A percentile compares a stretch with the other conserved stretches of the same genome.
phyloP scores from a whole-genome alignment of 2,113 vertebrate species.

The Callithrix jacchus region DNA sequence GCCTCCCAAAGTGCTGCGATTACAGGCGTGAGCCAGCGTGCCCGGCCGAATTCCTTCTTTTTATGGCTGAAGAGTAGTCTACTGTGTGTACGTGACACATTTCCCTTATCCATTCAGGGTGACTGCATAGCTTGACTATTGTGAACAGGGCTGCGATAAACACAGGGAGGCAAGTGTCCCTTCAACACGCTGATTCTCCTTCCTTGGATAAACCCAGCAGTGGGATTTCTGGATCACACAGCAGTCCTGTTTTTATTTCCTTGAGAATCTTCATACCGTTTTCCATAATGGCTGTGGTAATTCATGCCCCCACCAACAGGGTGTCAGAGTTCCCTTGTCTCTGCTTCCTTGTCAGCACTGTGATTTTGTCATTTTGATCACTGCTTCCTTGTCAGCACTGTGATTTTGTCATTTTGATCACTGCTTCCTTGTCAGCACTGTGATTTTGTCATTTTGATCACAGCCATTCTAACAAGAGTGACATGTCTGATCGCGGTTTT shows the following conservation, averaged over 20 bases:
- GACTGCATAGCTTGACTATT: background rate
- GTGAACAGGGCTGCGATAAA: background rate
- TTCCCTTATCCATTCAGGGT: background rate
- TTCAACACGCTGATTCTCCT: background rate
- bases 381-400: background rate
- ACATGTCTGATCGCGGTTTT: background rate
- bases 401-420: background rate
- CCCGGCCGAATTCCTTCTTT: background rate
- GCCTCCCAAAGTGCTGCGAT: too few relatives aligned
- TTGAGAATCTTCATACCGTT: background rate
- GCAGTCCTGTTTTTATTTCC: background rate
- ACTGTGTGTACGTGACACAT: background rate
- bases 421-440: background rate
- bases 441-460: background rate
- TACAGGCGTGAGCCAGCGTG: too few relatives aligned
- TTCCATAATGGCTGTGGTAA: background rate
- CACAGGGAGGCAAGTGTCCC: background rate
- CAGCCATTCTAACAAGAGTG: background rate
- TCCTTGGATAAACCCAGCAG: background rate
- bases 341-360: background rate
- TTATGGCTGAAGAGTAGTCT: background rate
- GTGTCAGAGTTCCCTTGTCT: background rate
- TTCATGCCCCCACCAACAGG: background rate
- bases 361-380: background rate
- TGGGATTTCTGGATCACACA: background rate